Conservation (phyloP, 2,113 vertebrate species). For the Megaptera novaeangliae region DNA sequence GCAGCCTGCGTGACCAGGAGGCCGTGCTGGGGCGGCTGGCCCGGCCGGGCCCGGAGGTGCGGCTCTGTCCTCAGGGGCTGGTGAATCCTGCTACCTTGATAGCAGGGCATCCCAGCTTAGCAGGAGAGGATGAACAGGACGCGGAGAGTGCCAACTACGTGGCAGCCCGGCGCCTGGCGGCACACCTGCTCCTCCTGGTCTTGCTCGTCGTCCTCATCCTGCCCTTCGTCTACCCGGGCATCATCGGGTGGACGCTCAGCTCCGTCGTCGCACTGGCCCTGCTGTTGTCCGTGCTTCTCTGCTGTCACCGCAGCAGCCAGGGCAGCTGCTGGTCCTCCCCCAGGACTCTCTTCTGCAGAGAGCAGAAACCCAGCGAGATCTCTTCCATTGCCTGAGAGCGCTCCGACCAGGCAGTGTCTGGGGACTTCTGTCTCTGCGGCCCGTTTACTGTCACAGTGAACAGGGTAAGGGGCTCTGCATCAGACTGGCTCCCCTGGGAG, state of each 20-base stretch:
- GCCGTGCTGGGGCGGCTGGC: constrained; percentile 55
- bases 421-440: neutral
- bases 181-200: constrained; percentile 76
- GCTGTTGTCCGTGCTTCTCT: constrained; percentile 76
- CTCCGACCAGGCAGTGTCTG: fast-evolving
- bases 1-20: constrained; percentile 75
- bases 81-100: neutral
- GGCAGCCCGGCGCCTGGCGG: constrained; percentile 71
- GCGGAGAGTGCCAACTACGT: neutral
- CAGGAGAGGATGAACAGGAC: neutral
- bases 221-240: constrained; percentile 74
- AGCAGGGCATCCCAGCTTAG: fast-evolving
- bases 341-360: neutral
- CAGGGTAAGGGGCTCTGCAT: neutral
- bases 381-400: constrained; percentile 67
- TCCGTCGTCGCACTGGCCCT: constrained; percentile 70
- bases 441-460: neutral
- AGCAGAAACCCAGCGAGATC: constrained; percentile 64
- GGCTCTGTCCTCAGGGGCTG: constrained; percentile 27
- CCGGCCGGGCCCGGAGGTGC: neutral
- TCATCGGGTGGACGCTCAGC: constrained; percentile 77
- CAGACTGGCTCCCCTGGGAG: neutral
- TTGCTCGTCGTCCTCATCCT: constrained; percentile 77
- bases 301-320: constrained; percentile 65
- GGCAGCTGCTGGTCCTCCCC: neutral